Evolutionary conservation across 2,113 vertebrate genomes (phyloP), one percentile per base, ranked within the genome.

Genomic region (Morone saxatilis): DNA sequence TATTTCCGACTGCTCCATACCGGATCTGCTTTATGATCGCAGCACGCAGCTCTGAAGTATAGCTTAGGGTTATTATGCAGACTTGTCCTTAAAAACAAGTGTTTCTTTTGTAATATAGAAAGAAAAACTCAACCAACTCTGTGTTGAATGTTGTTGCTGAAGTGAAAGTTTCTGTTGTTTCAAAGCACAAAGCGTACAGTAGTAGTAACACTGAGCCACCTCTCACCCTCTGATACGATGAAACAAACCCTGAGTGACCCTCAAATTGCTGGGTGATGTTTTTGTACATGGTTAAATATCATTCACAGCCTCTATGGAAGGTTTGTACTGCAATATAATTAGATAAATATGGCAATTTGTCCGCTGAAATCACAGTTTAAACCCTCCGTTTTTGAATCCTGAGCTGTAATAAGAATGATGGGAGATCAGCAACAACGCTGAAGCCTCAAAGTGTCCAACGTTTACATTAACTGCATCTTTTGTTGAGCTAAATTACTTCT

Each of bases 91-190:
- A 19, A 38, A 59, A 71, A 38, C 0, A 51, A 19, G 22, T 48
- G 17, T 41, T 79, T 38, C 17, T 22, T 68, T 56, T 65, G 60
- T 76, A 54, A 57, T 63, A 61, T 20, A 17, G 54, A 50, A 45
- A 61, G 79, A 71, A 82, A 25, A 57, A 47, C 4, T 0, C 31
- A 25, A n/a, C 63, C 63, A 50, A 50, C 59, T 68, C 61, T 71
- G 68, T 20, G 10, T 54, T 20, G 14, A 50, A 40, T 51, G 9
- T 36, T 17, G 38, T 7, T 6, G 16, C 13, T 51, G 51, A 69
- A 60, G 47, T 16, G 10, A 43, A n/a, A 16, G 13, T 41, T 60
- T 16, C 31, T 31, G 31, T 7, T 31, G 10, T 71, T 62, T 68
- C n/a, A 8, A 54, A 40, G 41, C 20, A 77, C 51, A 71, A 19